A percentile compares a stretch with the other conserved stretches of the same genome.
Evolutionary conservation across 2,113 vertebrate genomes (phyloP).

Genomic region (Boulengeromyrus knoepffleri): DNA sequence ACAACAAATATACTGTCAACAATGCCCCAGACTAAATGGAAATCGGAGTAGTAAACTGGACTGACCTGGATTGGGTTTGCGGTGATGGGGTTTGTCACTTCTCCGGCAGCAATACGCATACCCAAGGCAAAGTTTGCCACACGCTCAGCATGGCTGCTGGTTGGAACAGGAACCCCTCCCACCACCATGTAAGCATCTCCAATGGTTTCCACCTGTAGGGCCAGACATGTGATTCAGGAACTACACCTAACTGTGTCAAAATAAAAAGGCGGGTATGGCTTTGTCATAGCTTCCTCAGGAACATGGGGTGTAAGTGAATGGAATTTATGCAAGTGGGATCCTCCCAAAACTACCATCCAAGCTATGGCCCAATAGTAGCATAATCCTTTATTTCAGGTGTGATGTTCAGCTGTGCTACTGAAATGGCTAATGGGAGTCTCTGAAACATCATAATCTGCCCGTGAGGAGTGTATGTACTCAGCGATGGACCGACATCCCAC

Average conservation of each 20-base stretch:
- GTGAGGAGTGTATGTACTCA: background rate
- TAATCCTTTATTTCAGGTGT: background rate
- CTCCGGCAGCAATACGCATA: conserved; percentile 58
- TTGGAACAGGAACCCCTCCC: conserved; percentile 52
- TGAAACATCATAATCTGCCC: background rate
- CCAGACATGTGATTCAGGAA: background rate
- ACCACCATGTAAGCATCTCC: conserved; percentile 67
- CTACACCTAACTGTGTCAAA: background rate
- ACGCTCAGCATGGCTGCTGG: conserved; percentile 48
- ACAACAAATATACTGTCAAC: background rate
- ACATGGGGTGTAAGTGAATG: background rate
- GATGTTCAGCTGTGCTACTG: background rate
- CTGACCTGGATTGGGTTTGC: conserved; percentile 58
- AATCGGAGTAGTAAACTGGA: background rate
- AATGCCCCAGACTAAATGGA: background rate
- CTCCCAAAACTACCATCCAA: background rate
- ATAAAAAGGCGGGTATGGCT: background rate
- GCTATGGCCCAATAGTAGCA: background rate
- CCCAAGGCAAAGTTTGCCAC: conserved; percentile 65
- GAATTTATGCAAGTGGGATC: background rate
- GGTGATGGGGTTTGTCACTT: conserved; percentile 58
- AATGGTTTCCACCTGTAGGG: conserved; percentile 61
- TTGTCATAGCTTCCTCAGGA: background rate
- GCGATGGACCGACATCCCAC: background rate
- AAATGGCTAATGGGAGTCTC: background rate